A percentile compares a stretch with the other conserved stretches of the same genome.
Conservation (phyloP, 2,113 vertebrate species). For the Neoarius graeffei region DNA sequence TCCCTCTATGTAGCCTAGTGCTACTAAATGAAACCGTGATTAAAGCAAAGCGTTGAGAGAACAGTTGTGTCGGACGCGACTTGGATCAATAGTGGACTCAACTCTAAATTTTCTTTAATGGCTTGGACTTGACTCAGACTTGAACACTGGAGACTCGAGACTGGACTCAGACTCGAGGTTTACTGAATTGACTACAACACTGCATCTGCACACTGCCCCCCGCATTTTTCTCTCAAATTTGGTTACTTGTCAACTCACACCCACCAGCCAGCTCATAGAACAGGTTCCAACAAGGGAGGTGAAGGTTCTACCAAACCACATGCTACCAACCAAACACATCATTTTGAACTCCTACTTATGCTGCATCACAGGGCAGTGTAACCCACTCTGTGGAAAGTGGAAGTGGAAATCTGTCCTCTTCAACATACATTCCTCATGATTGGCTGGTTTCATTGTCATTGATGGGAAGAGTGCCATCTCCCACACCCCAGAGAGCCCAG, state of each 20-base stretch:
- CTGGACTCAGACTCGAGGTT: no score
- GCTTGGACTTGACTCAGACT: no score
- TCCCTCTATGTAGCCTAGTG: no score
- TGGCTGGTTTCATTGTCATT: neutral
- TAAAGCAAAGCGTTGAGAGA: no score
- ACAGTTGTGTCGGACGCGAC: no score
- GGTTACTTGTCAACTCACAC: neutral
- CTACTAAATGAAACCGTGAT: no score
- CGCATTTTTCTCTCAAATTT: neutral
- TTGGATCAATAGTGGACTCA: no score
- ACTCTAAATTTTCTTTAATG: no score
- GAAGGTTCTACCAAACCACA: neutral
- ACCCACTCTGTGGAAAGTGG: neutral
- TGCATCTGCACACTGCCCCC: no score
- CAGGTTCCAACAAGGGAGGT: neutral
- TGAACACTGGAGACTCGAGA: no score
- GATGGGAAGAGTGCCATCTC: neutral
- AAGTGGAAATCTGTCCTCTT: neutral
- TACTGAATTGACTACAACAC: no score
- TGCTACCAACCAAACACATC: neutral
- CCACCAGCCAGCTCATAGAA: neutral
- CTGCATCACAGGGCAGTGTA: neutral
- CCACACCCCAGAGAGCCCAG: neutral
- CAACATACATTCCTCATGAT: neutral
- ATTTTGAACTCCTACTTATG: neutral